Conservation (phyloP, 2,797 vertebrate genomes). For the Liparis tanakae region DNA sequence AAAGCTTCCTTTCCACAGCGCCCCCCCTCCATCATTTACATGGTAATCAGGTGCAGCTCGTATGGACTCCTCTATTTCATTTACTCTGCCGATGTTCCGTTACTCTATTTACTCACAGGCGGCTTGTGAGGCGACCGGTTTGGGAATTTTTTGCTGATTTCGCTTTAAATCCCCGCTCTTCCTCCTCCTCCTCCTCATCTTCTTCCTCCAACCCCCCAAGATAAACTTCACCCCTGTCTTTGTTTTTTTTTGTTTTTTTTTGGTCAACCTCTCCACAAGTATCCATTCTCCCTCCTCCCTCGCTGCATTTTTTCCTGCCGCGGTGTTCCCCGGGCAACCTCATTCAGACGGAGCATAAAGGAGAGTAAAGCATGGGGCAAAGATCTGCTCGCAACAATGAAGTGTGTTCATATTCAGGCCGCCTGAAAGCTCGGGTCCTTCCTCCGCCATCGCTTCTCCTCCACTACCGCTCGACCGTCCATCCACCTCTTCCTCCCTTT, state of each 20-base stretch:
- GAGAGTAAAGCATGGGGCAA: slow-evolving; percentile 74
- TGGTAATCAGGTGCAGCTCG: slow-evolving; percentile 81
- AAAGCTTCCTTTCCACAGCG: slow-evolving; percentile 75
- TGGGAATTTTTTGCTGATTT: slow-evolving; percentile 34
- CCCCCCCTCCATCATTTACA: slow-evolving; percentile 78
- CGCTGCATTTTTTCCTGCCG: slow-evolving; percentile 77
- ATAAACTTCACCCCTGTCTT: slow-evolving; percentile 63
- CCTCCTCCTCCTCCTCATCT: slow-evolving; percentile 6
- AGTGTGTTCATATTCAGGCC: slow-evolving; percentile 83
- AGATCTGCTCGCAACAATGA: slow-evolving; percentile 80
- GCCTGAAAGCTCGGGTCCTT: slow-evolving; percentile 67
- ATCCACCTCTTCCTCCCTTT: slow-evolving; percentile 44
- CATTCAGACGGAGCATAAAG: slow-evolving; percentile 81
- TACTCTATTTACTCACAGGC: slow-evolving; percentile 49
- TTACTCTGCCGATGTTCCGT: slow-evolving; percentile 67
- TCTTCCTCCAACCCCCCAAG: slow-evolving; percentile 40
- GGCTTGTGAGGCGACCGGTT: slow-evolving; percentile 19
- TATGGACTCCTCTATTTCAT: slow-evolving; percentile 79
- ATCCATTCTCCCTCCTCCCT: slow-evolving; percentile 60
- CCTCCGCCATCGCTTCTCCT: slow-evolving; percentile 56
- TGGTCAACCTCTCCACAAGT: slow-evolving; percentile 57
- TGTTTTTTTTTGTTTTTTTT: slow-evolving; percentile 49
- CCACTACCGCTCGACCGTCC: slow-evolving; percentile 33
- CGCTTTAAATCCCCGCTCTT: slow-evolving; percentile 42
- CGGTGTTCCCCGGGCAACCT: slow-evolving; percentile 81